A percentile compares a stretch with the other conserved stretches of the same genome.
These are phyloP conservation scores for Rhopalosiphum maidis DNA, from an alignment of 1,140 invertebrate genomes.

Conservation along the genomic window DNA sequence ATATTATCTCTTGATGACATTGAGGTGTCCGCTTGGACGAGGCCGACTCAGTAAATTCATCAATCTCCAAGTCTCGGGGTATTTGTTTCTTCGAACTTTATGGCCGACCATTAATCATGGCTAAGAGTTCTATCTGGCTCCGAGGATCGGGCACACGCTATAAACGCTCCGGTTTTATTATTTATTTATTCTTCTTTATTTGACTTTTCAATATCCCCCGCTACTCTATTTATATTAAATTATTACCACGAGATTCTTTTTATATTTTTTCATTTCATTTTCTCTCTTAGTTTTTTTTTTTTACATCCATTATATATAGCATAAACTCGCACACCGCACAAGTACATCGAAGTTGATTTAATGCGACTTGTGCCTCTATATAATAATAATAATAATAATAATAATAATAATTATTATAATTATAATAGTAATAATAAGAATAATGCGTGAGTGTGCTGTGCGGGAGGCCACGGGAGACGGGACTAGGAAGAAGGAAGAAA, in stretches of 20 bases:
- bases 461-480: neutral
- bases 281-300: neutral
- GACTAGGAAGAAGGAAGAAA: neutral
- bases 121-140: slow-evolving; percentile 16
- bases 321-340: neutral
- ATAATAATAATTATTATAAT: no score
- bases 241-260: slow-evolving; percentile 39
- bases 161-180: slow-evolving; percentile 54
- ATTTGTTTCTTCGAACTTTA: slow-evolving; percentile 56
- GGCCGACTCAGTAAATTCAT: slow-evolving; percentile 53
- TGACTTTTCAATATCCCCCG: slow-evolving; percentile 54
- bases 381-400: slow-evolving; percentile 34
- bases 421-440: slow-evolving; percentile 27
- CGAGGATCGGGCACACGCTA: slow-evolving; percentile 44
- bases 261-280: slow-evolving; percentile 3
- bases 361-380: slow-evolving; percentile 10
- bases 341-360: neutral
- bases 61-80: slow-evolving; percentile 54
- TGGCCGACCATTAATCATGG: slow-evolving; percentile 51
- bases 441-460: neutral
- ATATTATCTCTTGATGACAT: slow-evolving; percentile 52
- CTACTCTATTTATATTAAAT: slow-evolving; percentile 31
- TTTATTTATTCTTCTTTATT: slow-evolving; percentile 57
- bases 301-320: neutral
- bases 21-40: slow-evolving; percentile 53